A percentile compares a stretch with the other conserved stretches of the same genome.
phyloP scores from a whole-genome alignment of 2,113 vertebrate genomes.

The zebrafish (Danio rerio) region DNA sequence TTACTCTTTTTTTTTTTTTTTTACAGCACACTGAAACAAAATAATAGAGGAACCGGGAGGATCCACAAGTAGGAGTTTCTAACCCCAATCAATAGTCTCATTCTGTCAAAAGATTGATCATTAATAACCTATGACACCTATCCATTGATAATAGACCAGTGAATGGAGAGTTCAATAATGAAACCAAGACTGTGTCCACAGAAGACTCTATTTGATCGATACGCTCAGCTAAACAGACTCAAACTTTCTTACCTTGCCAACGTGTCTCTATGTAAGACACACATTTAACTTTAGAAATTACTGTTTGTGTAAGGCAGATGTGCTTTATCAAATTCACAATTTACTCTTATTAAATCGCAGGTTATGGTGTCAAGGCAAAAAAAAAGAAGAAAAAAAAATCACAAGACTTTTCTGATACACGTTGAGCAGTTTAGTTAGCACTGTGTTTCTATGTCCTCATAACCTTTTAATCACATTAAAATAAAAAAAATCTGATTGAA shows the following conservation, averaged over 20 bases:
- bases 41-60: slow-evolving; percentile 34
- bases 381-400: too few relatives aligned
- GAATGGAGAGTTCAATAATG: slow-evolving; percentile 75
- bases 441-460: too few relatives aligned
- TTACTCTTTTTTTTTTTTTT: slow-evolving; percentile 23
- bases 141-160: slow-evolving; percentile 77
- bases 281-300: too few relatives aligned
- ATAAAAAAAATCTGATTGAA: too few relatives aligned
- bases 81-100: slow-evolving; percentile 77
- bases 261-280: background rate
- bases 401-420: too few relatives aligned
- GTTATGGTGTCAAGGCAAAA: too few relatives aligned
- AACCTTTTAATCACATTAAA: too few relatives aligned
- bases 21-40: slow-evolving; percentile 4
- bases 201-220: slow-evolving; percentile 76
- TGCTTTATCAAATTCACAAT: too few relatives aligned
- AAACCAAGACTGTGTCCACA: slow-evolving; percentile 71
- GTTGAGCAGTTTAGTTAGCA: too few relatives aligned
- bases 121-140: slow-evolving; percentile 79
- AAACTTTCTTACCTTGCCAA: slow-evolving; percentile 55
- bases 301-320: too few relatives aligned
- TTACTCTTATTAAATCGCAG: too few relatives aligned
- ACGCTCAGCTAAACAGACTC: slow-evolving; percentile 76
- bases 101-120: slow-evolving; percentile 74
- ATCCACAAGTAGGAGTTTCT: slow-evolving; percentile 64